Percentiles rank a stretch among this genome's conserved stretches.
Evolutionary conservation across 2,797 vertebrate species (phyloP).

Genomic region (Orestias chungarensis): DNA sequence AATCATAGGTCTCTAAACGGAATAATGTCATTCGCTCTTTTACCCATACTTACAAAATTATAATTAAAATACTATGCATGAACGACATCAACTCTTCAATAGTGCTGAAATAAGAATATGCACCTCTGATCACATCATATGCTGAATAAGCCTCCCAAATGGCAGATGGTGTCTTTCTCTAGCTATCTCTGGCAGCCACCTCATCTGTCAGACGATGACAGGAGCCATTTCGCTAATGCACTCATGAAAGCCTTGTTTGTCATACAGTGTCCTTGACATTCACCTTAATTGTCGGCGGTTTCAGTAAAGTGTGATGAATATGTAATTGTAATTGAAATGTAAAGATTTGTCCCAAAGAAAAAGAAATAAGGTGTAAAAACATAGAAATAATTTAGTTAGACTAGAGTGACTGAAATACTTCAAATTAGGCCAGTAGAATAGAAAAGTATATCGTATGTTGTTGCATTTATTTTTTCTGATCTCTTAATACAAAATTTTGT

Average conservation of each 20-base stretch:
- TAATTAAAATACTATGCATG: slow-evolving; percentile 14
- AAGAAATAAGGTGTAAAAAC: no score
- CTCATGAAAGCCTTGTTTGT: slow-evolving; percentile 58
- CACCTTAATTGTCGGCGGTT: slow-evolving; percentile 49
- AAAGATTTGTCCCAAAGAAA: slow-evolving; percentile 12
- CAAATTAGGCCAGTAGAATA: neutral
- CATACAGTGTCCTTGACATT: slow-evolving; percentile 58
- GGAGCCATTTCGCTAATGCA: slow-evolving; percentile 68
- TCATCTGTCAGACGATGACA: slow-evolving; percentile 67
- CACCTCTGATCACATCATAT: slow-evolving; percentile 41
- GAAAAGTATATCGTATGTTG: neutral
- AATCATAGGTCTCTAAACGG: slow-evolving; percentile 7
- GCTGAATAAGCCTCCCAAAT: slow-evolving; percentile 36
- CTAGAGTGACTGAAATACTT: neutral
- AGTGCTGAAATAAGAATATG: slow-evolving; percentile 48
- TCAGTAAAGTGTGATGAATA: slow-evolving; percentile 26
- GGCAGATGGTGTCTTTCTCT: slow-evolving; percentile 67
- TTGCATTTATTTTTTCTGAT: neutral
- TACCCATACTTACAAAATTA: slow-evolving; percentile 11
- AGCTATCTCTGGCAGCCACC: slow-evolving; percentile 45
- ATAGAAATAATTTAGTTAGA: neutral
- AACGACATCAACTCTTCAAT: slow-evolving; percentile 15
- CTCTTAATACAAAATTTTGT: neutral
- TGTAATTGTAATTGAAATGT: neutral
- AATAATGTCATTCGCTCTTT: slow-evolving; percentile 13